Evolutionary conservation across 30 jellyfish, hydroid and myxozoan genomes (phyloP), one percentile per base, ranked within the genome.

Genomic region (Cassiopea andromeda): DNA sequence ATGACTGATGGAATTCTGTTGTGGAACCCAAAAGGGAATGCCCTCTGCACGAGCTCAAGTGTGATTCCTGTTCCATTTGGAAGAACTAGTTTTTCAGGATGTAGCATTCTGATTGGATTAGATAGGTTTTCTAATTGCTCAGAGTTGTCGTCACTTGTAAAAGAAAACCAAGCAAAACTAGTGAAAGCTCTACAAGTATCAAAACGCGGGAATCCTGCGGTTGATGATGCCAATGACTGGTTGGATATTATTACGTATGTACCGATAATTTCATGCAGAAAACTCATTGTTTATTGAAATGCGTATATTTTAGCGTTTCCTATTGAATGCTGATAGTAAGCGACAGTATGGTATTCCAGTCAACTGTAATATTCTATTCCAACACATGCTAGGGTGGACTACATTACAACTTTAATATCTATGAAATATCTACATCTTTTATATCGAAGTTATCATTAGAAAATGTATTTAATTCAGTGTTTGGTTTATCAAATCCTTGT

Each of bases 141-240:
- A 48, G 15, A 54, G 12, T 61, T 90, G 60, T 47, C 81, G 69
- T 60, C 48, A 12, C 7, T 68, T 74, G 84, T 90, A 9, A 43
- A 64, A 45, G 73, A 66, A 27, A 58, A 57, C 44, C 92, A 90
- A 67, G 85, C 67, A 7, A 48, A 75, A 44, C 90, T 90, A 1
- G 87, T 81, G 45, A 45, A 50, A 59, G 93, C 83, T 15, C 44
- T 14, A 13, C 70, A 54, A 46, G 67, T 90, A 1, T 85, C 97
- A 16, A 82, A 60, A 47, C 83, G 93, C 15, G 97, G 97, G 48
- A 90, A 90, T 48, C 93, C 97, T 15, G 19, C 85, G 5, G 93
- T 60, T 14, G 2, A 7, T 2, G 66, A 67, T 58, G 17, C 80
- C 75, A 81, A 77, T 1, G 97, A 90, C 75, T 90, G 97, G 97